Evolutionary conservation across 2,888 invertebrate genomes (phyloP).

Genomic region (Sycophila texana): DNA sequence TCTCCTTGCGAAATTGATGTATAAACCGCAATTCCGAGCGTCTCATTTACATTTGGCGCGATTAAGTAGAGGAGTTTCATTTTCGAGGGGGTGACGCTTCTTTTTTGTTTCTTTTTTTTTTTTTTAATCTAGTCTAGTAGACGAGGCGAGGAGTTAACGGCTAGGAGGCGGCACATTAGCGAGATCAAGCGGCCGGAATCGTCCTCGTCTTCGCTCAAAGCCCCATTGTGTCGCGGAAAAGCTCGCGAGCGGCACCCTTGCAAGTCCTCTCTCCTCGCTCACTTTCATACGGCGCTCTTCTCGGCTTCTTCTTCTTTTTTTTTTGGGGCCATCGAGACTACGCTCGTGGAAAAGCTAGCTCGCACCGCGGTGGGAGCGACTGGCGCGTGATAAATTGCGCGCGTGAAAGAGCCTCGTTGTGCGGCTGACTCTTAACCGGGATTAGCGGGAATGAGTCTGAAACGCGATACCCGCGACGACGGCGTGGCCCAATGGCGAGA

Average conservation of each 20-base stretch:
- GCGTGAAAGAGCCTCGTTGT: conserved; percentile 63
- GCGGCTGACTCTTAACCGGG: conserved; percentile 54
- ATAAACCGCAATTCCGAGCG: conserved; percentile 5
- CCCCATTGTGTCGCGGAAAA: conserved; percentile 35
- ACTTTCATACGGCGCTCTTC: neutral
- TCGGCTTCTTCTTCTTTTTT: conserved; percentile 5
- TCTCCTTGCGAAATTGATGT: neutral
- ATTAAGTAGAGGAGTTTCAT: too few relatives aligned
- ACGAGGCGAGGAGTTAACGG: too few relatives aligned
- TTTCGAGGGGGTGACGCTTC: neutral
- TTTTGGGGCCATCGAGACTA: neutral
- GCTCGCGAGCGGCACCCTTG: neutral
- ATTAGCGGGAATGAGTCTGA: conserved; percentile 29
- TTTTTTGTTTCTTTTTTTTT: neutral
- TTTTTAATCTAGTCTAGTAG: neutral
- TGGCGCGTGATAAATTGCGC: conserved; percentile 59
- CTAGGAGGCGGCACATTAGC: too few relatives aligned
- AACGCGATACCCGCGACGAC: conserved; percentile 6
- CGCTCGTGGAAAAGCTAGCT: neutral
- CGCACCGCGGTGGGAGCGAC: neutral
- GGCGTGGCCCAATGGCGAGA: neutral
- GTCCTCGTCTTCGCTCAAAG: conserved; percentile 4
- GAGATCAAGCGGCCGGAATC: neutral
- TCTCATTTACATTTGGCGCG: too few relatives aligned
- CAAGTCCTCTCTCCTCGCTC: too few relatives aligned